phyloP scores from a whole-genome alignment of 1,140 invertebrate genomes.

The Tachypleus tridentatus region DNA sequence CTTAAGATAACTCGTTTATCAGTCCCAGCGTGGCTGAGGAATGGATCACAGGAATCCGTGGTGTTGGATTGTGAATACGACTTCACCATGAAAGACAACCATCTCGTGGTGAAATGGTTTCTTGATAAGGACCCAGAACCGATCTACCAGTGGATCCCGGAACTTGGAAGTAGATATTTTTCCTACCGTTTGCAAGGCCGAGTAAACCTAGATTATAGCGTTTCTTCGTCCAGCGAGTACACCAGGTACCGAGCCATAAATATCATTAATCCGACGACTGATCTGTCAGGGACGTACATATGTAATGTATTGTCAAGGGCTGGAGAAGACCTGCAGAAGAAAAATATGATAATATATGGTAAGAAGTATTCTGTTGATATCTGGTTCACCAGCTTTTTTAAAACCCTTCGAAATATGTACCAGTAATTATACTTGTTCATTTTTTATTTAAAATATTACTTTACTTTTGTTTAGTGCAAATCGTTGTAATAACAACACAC shows the following conservation, averaged over 20 bases:
- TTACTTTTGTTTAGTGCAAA: no score
- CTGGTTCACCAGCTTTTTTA: no score
- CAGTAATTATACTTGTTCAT: no score
- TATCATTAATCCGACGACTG: conserved; percentile 53
- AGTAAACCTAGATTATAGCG: conserved; percentile 53
- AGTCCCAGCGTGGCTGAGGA: conserved; percentile 47
- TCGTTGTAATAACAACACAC: no score
- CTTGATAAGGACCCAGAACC: conserved; percentile 49
- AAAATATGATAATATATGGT: conserved; percentile 55
- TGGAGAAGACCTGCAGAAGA: conserved; percentile 51
- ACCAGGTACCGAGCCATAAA: conserved; percentile 62
- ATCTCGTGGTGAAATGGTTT: conserved; percentile 67
- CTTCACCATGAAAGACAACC: conserved; percentile 33
- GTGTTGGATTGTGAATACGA: conserved; percentile 63
- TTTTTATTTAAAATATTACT: no score
- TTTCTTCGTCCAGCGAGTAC: conserved; percentile 43
- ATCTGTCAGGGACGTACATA: conserved; percentile 59
- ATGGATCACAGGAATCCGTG: conserved; percentile 48
- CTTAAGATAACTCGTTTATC: conserved; percentile 13
- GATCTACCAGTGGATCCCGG: conserved; percentile 72
- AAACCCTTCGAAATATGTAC: no score
- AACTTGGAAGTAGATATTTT: conserved; percentile 43
- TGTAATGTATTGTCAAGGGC: conserved; percentile 60
- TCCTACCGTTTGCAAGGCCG: conserved; percentile 46
- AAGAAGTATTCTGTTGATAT: conserved; percentile 8